A percentile compares a stretch with the other conserved stretches of the same genome.
These are phyloP conservation scores for Brassicogethes aeneus DNA, from an alignment of 2,888 invertebrate species.

Conservation along the genomic window DNA sequence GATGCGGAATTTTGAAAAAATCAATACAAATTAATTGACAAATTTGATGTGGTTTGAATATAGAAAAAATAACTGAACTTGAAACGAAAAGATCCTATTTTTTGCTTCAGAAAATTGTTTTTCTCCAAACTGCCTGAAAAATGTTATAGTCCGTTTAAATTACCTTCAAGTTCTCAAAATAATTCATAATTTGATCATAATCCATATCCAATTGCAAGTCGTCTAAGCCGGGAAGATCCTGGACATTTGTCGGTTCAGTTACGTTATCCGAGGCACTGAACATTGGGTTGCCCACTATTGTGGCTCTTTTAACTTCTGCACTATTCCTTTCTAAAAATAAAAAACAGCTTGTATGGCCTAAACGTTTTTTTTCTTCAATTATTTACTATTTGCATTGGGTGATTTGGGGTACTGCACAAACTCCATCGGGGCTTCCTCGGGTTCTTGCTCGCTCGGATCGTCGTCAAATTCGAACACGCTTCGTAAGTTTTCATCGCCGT, in stretches of 20 bases:
- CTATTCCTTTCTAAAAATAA: constrained; percentile 35
- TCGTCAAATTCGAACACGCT: constrained; percentile 50
- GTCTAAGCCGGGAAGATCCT: constrained; percentile 63
- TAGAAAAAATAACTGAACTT: no score
- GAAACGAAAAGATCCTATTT: no score
- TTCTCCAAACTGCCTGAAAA: no score
- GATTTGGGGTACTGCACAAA: constrained; percentile 49
- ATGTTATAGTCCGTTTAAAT: background rate
- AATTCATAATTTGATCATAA: constrained; percentile 96
- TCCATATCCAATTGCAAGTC: constrained; percentile 82
- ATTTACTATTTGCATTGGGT: constrained; percentile 28
- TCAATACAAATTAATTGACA: no score
- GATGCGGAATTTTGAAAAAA: no score
- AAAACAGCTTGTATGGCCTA: background rate
- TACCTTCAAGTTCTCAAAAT: constrained; percentile 96
- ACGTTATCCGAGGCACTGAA: constrained; percentile 50
- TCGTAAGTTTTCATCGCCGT: constrained; percentile 10
- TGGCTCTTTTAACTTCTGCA: constrained; percentile 71
- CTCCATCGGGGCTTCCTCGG: constrained; percentile 44
- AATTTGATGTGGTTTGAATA: no score
- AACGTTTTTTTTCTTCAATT: background rate
- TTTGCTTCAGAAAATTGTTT: no score
- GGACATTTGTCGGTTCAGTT: constrained; percentile 27
- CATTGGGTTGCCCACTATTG: constrained; percentile 85
- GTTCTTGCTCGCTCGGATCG: constrained; percentile 30